Evolutionary conservation across 2,113 vertebrate species (phyloP).

Genomic region (Scophthalmus maximus): DNA sequence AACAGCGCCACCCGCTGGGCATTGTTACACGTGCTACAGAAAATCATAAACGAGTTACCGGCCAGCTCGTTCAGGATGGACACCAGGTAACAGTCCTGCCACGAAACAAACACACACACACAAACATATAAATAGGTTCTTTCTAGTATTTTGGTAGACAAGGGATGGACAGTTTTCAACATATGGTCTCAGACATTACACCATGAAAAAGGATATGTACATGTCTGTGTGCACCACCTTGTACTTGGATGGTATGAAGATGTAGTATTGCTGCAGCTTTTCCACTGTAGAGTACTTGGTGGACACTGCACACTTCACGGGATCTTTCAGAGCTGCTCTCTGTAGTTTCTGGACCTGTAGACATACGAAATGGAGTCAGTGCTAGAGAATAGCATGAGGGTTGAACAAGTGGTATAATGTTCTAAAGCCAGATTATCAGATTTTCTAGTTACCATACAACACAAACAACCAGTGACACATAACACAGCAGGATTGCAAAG

Average conservation of each 20-base stretch:
- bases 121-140: too few species aligned
- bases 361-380: neutral
- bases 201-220: neutral
- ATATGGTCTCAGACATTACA: too few species aligned
- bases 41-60: constrained; percentile 98
- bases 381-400: neutral
- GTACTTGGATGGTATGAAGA: constrained; percentile 97
- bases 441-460: neutral
- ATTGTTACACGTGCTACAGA: constrained; percentile 96
- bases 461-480: neutral
- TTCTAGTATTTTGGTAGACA: neutral
- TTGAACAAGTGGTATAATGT: neutral
- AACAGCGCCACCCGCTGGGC: constrained; percentile 94
- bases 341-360: constrained; percentile 96
- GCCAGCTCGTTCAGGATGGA: constrained; percentile 97
- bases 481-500: too few species aligned
- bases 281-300: constrained; percentile 98
- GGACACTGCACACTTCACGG: constrained; percentile 95
- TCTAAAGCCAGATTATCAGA: neutral
- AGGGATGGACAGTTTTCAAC: too few species aligned
- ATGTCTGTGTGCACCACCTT: constrained; percentile 83
- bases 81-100: constrained; percentile 95
- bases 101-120: neutral
- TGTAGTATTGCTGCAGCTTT: constrained; percentile 96
- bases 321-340: constrained; percentile 94